Conservation (phyloP, 2,797 vertebrate genomes). For the Pseudochromis fuscus region DNA sequence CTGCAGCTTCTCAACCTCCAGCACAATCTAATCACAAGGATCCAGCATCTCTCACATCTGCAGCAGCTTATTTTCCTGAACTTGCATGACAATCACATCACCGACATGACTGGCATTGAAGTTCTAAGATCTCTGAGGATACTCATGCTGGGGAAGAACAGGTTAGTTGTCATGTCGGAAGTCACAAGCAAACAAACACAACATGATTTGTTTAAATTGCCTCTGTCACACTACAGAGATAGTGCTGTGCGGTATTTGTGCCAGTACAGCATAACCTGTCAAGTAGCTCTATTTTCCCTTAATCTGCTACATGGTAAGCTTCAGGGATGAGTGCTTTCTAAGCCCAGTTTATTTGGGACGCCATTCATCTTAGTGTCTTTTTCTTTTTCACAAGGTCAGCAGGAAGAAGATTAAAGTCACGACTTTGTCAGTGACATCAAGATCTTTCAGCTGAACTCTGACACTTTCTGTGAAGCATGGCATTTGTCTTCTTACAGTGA, state of each 20-base stretch:
- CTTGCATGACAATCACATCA: slow-evolving; percentile 92
- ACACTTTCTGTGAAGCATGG: slow-evolving; percentile 33
- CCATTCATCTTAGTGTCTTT: slow-evolving; percentile 15
- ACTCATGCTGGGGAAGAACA: slow-evolving; percentile 95
- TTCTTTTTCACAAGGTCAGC: slow-evolving; percentile 29
- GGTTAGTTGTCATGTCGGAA: slow-evolving; percentile 79
- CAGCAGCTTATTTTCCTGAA: slow-evolving; percentile 92
- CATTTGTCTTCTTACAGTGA: slow-evolving; percentile 37
- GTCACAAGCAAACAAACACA: not conserved
- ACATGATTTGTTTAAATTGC: too few species aligned
- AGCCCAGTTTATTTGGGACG: slow-evolving; percentile 15
- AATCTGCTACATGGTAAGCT: slow-evolving; percentile 7
- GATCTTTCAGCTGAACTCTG: slow-evolving; percentile 27
- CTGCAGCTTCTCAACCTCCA: slow-evolving; percentile 93
- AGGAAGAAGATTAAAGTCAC: slow-evolving; percentile 42
- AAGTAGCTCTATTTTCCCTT: too few species aligned
- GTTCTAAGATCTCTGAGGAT: slow-evolving; percentile 88
- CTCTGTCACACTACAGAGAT: too few species aligned
- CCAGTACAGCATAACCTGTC: too few species aligned
- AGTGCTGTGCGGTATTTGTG: too few species aligned
- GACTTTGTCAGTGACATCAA: slow-evolving; percentile 41
- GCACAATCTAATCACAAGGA: slow-evolving; percentile 91
- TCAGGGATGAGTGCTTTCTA: slow-evolving; percentile 28
- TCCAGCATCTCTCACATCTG: slow-evolving; percentile 91
- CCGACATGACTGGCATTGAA: slow-evolving; percentile 92